Conservation (phyloP, 2,888 invertebrate genomes). For the Caenorhabditis sp. region DNA sequence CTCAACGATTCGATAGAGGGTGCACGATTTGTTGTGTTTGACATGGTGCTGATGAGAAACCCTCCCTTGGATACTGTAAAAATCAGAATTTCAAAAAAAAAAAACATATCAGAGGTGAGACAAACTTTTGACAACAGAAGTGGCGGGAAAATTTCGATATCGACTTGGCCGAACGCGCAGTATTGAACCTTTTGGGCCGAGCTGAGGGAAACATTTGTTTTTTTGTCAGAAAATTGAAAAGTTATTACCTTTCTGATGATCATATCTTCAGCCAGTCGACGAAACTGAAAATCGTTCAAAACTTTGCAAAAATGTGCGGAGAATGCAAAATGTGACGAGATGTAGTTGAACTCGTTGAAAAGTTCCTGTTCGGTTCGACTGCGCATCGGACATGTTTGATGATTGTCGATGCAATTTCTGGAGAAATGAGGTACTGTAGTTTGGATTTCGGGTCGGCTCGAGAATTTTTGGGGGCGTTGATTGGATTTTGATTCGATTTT, state of each 20-base stretch:
- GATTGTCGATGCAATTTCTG: not conserved
- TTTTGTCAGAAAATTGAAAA: too few species aligned
- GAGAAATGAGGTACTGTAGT: too few species aligned
- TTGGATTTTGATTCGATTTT: too few species aligned
- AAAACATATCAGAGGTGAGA: not conserved
- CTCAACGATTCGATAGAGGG: slow-evolving; percentile 19
- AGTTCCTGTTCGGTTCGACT: slow-evolving; percentile 21
- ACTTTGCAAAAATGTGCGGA: slow-evolving; percentile 35
- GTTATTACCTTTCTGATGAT: slow-evolving; percentile 8
- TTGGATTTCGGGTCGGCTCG: too few species aligned
- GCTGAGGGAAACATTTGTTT: too few species aligned
- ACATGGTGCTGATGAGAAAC: slow-evolving; percentile 8
- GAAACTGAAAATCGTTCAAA: slow-evolving; percentile 9
- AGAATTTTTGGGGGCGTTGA: too few species aligned
- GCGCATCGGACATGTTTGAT: not conserved
- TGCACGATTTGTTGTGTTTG: slow-evolving; percentile 8
- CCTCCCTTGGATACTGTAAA: not conserved
- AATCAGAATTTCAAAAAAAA: not conserved
- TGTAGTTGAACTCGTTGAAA: slow-evolving; percentile 35
- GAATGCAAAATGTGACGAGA: slow-evolving; percentile 32
- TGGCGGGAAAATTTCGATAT: slow-evolving; percentile 19
- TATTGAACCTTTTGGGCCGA: not conserved
- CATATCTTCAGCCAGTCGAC: slow-evolving; percentile 14
- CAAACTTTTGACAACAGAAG: slow-evolving; percentile 15
- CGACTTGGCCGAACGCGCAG: slow-evolving; percentile 18